Evolutionary conservation across 1,140 invertebrate genomes (phyloP), one percentile per base, ranked within the genome.

Genomic region (Phymorhynchus buccinoides): DNA sequence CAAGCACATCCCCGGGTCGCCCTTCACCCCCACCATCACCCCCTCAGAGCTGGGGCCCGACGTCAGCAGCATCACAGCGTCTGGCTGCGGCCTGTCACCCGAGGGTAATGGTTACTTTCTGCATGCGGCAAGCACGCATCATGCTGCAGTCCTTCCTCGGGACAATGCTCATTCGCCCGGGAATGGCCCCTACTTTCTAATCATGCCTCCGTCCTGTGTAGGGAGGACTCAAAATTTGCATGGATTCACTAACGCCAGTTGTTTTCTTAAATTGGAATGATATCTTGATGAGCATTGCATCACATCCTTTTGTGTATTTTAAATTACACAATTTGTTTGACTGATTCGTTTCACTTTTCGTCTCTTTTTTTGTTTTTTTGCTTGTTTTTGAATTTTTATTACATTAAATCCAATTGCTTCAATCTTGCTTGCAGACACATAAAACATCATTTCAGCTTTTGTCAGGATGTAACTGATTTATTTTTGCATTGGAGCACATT

Each of bases 1-100:
- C 91, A 96, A 97, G 90, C 97, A 98, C 94, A 98, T 99, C 91
- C 98, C 98, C 3, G 97, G 98, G 91, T 98, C 97, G 0, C 98
- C 98, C 3, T 99, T 97, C 95, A 97, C 97, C 92, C 96, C 93
- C 30, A 98, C 97, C 94, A 96, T 99, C 44, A 68, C 27, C n/a
- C 86, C 84, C 27, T 81, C 71, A 27, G 73, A 52, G 42, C 39
- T 75, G 97, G 98, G 93, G 96, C 98, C 92, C 27, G 92, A 93
- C 86, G 89, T 93, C 75, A 90, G 88, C 77, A 89, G 88, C 16
- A 87, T 94, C 35, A 90, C 56, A n/a, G 96, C 96, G 32, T 95
- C 94, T 88, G 97, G 97, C 75, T 96, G 96, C 39, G 97, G 97
- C 85, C 93, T 97, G 44, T 95, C 96, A 91, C 95, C 95, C 44